These are phyloP conservation scores for Puntigrus tetrazona DNA, from an alignment of 2,113 vertebrate species.

Conservation along the genomic window DNA sequence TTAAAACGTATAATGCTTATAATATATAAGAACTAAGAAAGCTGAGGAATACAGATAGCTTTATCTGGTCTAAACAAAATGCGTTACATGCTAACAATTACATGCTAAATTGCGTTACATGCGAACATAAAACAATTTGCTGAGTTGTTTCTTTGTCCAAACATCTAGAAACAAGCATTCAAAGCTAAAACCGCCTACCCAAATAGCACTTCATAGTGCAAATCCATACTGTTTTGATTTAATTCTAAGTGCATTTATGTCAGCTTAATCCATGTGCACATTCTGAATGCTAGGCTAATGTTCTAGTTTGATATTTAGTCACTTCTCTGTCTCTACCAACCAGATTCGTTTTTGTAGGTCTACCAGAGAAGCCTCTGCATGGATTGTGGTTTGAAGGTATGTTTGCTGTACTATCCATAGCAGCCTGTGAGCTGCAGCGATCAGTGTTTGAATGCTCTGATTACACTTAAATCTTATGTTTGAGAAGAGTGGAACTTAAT, in stretches of 20 bases:
- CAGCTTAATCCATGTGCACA: background rate
- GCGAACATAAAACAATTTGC: background rate
- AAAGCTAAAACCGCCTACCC: background rate
- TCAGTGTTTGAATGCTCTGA: background rate
- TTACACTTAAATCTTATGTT: background rate
- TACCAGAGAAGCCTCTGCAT: background rate
- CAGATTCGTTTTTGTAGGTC: background rate
- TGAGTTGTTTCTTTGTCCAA: background rate
- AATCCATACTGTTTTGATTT: background rate
- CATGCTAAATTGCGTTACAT: background rate
- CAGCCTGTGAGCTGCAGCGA: background rate
- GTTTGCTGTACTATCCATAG: background rate
- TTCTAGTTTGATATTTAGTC: background rate
- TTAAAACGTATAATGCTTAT: background rate
- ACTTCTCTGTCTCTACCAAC: background rate
- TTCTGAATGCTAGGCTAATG: background rate
- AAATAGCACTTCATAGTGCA: background rate
- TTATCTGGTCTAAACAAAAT: background rate
- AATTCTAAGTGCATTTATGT: background rate
- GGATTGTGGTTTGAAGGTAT: background rate
- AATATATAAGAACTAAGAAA: background rate
- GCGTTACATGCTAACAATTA: background rate
- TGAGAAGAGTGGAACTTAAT: conserved; percentile 11
- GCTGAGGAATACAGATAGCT: background rate
- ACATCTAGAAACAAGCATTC: background rate